Evolutionary conservation across 2,888 invertebrate genomes (phyloP), one percentile per base, ranked within the genome.

Genomic region (Gastracanthus pulcherrimus): DNA sequence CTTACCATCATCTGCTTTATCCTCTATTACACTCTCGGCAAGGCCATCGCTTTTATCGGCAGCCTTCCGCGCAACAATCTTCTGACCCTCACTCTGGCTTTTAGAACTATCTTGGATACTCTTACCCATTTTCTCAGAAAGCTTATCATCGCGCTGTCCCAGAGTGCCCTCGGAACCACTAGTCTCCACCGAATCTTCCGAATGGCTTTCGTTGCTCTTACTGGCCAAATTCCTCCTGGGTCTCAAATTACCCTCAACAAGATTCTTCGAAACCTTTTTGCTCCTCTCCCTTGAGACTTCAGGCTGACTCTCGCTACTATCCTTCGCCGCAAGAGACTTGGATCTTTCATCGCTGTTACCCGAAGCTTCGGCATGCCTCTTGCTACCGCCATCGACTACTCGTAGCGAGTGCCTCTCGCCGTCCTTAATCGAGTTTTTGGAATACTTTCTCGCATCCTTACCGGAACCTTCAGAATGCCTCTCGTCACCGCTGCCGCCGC

Each of bases 401-500:
- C 38, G 3, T 75, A 51, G 62, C 6, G 38, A 74, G 51, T 69
- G 13, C 9, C 74, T 77, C 11, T 60, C 36, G 36, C 29, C 36
- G 11, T 60, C 62, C 31, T 77, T 81, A 29, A 9, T 19, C 5
- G 29, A 29, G n/a, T 72, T 76, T 77, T 72, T 80, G 23, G 36
- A 71, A 71, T 58, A 76, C 41, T 71, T 72, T 69, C 64, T 75
- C 45, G 41, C 16, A 58, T 74, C n/a, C 23, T 82, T 78, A 36
- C 7, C 31, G 1, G 9, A 70, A 70, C 19, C 19, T 29, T 75
- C n/a, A 31, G 26, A 75, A 82, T 34, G 13, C n/a, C 41, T 58
- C 31, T 64, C 11, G 41, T n/a, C n/a, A n/a, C n/a, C n/a, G n/a
- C n/a, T n/a, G n/a, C n/a, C n/a, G n/a, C n/a, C n/a, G n/a, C 38